Conservation (phyloP, 2,113 vertebrate species). For the Paradisaea rubra region DNA sequence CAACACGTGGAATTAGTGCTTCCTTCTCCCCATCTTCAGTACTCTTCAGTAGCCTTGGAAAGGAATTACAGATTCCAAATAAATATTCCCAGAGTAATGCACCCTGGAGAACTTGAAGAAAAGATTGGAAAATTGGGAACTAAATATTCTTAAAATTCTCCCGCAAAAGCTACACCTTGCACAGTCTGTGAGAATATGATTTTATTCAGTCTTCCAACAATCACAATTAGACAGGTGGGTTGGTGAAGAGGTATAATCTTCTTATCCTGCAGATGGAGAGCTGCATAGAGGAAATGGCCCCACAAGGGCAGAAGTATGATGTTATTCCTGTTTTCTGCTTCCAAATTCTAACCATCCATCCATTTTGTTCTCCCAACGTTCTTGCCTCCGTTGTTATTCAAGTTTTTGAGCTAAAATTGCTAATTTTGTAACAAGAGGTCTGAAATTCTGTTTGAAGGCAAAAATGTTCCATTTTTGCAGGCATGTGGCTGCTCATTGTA, state of each 20-base stretch:
- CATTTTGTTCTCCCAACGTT: not conserved
- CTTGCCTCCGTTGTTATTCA: not conserved
- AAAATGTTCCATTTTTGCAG: not conserved
- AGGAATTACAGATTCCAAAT: not conserved
- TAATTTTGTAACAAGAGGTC: not conserved
- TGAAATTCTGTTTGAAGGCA: not conserved
- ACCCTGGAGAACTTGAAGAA: not conserved
- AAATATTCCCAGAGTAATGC: not conserved
- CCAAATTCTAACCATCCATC: not conserved
- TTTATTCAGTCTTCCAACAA: not conserved
- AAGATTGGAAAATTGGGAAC: not conserved
- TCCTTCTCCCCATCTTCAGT: not conserved
- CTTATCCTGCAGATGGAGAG: not conserved
- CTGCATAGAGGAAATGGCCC: not conserved
- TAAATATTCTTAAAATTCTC: not conserved
- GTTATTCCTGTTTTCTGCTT: not conserved
- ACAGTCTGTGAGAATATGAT: not conserved
- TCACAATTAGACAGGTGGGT: not conserved
- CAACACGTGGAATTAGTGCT: not conserved
- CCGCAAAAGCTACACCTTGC: not conserved
- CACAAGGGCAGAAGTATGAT: not conserved
- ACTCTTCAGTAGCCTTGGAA: not conserved
- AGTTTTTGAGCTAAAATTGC: not conserved
- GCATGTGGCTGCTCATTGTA: not conserved
- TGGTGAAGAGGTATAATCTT: not conserved